These are phyloP conservation scores for Campopleginae sp. DNA, from an alignment of 2,888 invertebrate species.

Conservation along the genomic window DNA sequence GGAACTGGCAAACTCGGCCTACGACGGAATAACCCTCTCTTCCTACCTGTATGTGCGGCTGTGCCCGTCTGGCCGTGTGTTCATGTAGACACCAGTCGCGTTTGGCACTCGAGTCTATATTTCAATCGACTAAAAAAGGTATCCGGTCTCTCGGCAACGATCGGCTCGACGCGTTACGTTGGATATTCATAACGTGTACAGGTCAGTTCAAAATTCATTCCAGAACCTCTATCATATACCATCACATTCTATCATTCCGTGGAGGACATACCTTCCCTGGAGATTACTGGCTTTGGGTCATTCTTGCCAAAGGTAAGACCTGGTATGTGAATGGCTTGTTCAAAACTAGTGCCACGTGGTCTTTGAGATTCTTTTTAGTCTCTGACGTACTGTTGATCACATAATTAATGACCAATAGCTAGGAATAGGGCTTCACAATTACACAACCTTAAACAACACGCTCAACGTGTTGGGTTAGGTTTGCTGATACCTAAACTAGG, in stretches of 20 bases:
- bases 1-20: conserved; percentile 56
- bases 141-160: conserved; percentile 50
- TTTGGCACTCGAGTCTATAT: conserved; percentile 74
- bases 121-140: conserved; percentile 79
- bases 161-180: conserved; percentile 2
- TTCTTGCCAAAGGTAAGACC: neutral
- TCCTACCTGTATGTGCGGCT: neutral
- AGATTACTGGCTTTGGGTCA: neutral
- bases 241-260: neutral
- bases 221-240: no score
- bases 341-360: no score
- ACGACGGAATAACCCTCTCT: conserved; percentile 59
- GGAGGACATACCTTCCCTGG: neutral
- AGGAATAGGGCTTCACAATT: no score
- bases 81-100: conserved; percentile 29
- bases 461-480: neutral
- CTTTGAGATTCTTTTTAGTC: no score
- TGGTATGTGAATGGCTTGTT: no score
- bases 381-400: no score
- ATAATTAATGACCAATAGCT: no score
- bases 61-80: conserved; percentile 3
- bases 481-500: neutral
- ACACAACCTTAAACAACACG: no score
- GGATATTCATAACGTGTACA: neutral
- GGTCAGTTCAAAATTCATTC: neutral